These are phyloP conservation scores for Sweltsa coloradensis DNA, from an alignment of 1,140 invertebrate species.

Conservation along the genomic window DNA sequence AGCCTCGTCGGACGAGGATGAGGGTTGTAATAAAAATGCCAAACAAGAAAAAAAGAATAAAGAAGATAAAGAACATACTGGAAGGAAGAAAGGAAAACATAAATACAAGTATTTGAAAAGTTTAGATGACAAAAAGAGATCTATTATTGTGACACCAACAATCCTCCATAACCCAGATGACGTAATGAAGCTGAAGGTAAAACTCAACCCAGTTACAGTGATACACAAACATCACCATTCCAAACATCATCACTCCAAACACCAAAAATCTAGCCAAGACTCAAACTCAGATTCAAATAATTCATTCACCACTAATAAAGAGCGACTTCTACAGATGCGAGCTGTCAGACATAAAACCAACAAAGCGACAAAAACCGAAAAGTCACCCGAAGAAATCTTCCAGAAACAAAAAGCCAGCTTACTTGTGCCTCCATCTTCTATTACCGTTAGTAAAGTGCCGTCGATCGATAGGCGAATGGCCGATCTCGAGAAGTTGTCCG, in stretches of 20 bases:
- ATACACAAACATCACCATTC: conserved; percentile 9
- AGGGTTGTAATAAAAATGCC: conserved; percentile 17
- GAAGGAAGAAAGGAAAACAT: conserved; percentile 19
- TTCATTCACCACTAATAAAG: too few species aligned
- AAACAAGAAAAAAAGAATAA: conserved; percentile 9
- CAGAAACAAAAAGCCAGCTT: conserved; percentile 9
- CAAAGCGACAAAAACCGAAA: conserved; percentile 4
- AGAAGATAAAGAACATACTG: conserved; percentile 5
- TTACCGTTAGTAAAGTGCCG: conserved; percentile 12
- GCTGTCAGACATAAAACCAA: conserved; percentile 26
- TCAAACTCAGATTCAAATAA: too few species aligned
- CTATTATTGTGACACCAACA: conserved; percentile 14
- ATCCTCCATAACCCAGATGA: conserved; percentile 22
- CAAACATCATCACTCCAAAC: conserved; percentile 1
- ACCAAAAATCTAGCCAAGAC: too few species aligned
- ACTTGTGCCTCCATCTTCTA: conserved; percentile 8
- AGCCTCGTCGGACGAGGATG: too few species aligned
- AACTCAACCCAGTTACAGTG: conserved; percentile 19
- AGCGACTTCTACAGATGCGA: conserved; percentile 27
- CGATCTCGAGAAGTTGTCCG: neutral
- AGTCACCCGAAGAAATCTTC: neutral
- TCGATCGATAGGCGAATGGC: conserved; percentile 3
- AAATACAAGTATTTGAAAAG: conserved; percentile 22
- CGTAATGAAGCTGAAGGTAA: conserved; percentile 24
- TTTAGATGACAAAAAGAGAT: too few species aligned